phyloP scores from a whole-genome alignment of 2,113 vertebrate species.

The Syngnathus floridae region DNA sequence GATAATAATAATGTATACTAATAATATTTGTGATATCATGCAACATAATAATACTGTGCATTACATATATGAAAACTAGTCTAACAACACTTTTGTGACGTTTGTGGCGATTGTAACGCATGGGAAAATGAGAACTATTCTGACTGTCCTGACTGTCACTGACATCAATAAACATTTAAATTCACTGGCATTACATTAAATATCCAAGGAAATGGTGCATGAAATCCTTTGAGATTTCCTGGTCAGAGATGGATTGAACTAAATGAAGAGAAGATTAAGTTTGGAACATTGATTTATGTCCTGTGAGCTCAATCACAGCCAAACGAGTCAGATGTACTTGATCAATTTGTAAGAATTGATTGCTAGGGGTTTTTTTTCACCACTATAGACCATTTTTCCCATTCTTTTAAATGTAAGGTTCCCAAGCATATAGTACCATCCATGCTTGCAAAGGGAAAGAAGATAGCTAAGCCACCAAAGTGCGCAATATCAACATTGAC shows the following conservation, averaged over 20 bases:
- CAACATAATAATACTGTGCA: not conserved
- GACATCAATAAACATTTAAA: not conserved
- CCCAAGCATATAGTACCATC: not conserved
- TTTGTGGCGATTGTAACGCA: not conserved
- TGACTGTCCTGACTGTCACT: not conserved
- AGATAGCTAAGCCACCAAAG: constrained; percentile 28
- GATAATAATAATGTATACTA: too few relatives aligned
- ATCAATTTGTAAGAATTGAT: constrained; percentile 10
- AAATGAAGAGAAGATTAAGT: not conserved
- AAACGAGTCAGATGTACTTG: not conserved
- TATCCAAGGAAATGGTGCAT: not conserved
- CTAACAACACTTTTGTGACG: not conserved
- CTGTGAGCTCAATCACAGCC: constrained; percentile 1
- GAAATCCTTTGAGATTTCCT: not conserved
- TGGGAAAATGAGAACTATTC: too few relatives aligned
- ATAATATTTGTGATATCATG: too few relatives aligned
- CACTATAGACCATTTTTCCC: not conserved
- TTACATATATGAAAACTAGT: not conserved
- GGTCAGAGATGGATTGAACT: not conserved
- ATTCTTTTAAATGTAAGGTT: not conserved
- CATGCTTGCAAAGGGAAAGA: not conserved
- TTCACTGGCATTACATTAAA: not conserved
- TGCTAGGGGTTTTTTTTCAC: not conserved
- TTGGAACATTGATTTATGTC: constrained; percentile 10
- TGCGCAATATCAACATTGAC: constrained; percentile 7